Evolutionary conservation across 2,888 invertebrate species (phyloP).

Genomic region (Laothoe populi): DNA sequence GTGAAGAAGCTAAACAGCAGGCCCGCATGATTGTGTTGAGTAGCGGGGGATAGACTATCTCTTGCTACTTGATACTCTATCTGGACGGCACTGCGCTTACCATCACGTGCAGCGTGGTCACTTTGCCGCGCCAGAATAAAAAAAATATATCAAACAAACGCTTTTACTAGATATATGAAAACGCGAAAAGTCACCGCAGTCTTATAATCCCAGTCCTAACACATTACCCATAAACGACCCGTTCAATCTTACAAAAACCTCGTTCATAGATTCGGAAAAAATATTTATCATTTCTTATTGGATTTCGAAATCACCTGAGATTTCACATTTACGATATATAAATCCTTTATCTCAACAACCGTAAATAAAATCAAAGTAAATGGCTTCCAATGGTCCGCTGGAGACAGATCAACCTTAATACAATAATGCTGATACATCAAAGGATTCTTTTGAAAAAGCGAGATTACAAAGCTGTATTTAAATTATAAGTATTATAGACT

Average conservation of each 20-base stretch:
- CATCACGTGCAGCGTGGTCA: too few relatives aligned
- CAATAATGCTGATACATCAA: slow-evolving; percentile 8
- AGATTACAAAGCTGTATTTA: not conserved
- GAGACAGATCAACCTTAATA: not conserved
- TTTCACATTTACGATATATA: slow-evolving; percentile 12
- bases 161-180: too few relatives aligned
- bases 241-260: too few relatives aligned
- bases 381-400: not conserved
- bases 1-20: too few relatives aligned
- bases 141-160: too few relatives aligned
- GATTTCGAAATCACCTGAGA: slow-evolving; percentile 2
- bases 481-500: not conserved
- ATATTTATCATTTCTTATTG: not conserved
- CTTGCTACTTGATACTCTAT: too few relatives aligned
- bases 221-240: not conserved
- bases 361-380: slow-evolving; percentile 5
- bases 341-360: slow-evolving; percentile 10
- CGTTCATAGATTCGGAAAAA: not conserved
- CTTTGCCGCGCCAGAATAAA: too few relatives aligned
- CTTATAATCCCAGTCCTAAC: too few relatives aligned
- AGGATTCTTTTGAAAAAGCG: not conserved
- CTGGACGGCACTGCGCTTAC: too few relatives aligned
- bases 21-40: too few relatives aligned
- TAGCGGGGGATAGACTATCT: too few relatives aligned
- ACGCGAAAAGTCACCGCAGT: too few relatives aligned